Conservation (phyloP, 1,140 invertebrate species). For the Habropoda laboriosa region DNA sequence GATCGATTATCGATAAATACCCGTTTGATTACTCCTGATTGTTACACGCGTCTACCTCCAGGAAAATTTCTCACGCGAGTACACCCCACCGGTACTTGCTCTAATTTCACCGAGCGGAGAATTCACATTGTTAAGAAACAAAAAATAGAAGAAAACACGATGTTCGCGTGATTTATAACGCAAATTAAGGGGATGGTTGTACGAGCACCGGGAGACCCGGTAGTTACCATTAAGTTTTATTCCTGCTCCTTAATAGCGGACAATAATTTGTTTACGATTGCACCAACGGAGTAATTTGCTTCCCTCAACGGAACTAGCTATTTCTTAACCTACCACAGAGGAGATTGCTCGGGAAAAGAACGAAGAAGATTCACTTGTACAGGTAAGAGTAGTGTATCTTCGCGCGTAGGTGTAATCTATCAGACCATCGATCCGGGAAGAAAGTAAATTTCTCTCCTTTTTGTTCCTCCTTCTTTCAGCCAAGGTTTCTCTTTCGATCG, state of each 20-base stretch:
- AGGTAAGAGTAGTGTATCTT: background rate
- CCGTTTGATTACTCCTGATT: background rate
- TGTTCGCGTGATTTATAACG: background rate
- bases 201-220: background rate
- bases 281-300: background rate
- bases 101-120: background rate
- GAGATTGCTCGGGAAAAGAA: background rate
- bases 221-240: conserved; percentile 27
- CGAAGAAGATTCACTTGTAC: background rate
- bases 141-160: background rate
- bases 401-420: background rate
- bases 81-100: background rate
- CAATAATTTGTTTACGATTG: conserved; percentile 19
- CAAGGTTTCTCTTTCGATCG: background rate
- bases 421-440: background rate
- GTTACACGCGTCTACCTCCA: conserved; percentile 10
- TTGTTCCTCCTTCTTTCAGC: too few species aligned
- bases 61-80: too few species aligned
- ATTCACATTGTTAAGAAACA: background rate
- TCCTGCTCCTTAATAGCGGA: background rate
- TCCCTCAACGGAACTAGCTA: background rate
- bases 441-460: too few species aligned
- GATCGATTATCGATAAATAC: conserved; percentile 61
- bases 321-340: background rate
- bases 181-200: background rate